Evolutionary conservation across 2,797 vertebrate species (phyloP).

Genomic region (Chelmon rostratus): DNA sequence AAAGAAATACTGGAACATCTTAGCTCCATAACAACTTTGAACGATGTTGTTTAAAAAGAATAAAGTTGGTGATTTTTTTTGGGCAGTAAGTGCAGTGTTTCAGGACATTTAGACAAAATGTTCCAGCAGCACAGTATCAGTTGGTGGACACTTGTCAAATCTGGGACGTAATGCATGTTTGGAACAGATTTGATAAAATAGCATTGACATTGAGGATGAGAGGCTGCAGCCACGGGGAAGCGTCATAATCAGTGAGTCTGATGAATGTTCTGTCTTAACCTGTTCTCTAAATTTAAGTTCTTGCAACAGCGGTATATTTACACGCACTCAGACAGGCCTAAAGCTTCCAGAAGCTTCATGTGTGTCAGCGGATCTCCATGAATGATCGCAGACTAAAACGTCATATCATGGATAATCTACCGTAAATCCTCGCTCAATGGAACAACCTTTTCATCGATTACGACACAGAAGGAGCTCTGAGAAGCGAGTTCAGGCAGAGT

Average conservation of each 20-base stretch:
- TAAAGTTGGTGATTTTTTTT: no score
- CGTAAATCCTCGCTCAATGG: slow-evolving; percentile 9
- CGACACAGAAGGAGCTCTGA: background rate
- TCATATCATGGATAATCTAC: background rate
- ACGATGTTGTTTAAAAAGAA: no score
- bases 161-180: background rate
- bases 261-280: slow-evolving; percentile 26
- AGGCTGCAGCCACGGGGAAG: slow-evolving; percentile 19
- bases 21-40: no score
- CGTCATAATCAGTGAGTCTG: slow-evolving; percentile 25
- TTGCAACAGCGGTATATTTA: slow-evolving; percentile 4
- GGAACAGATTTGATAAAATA: slow-evolving; percentile 23
- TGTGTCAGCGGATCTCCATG: slow-evolving; percentile 14
- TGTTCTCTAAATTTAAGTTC: slow-evolving; percentile 27
- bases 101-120: background rate
- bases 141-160: background rate
- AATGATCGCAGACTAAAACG: slow-evolving; percentile 3
- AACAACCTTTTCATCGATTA: slow-evolving; percentile 19
- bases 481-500: slow-evolving; percentile 35
- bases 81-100: background rate
- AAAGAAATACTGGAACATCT: no score
- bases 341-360: slow-evolving; percentile 26
- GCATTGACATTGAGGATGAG: slow-evolving; percentile 19
- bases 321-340: slow-evolving; percentile 1
- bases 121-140: background rate